A percentile compares a stretch with the other conserved stretches of the same genome.
Evolutionary conservation across 2,888 invertebrate species (phyloP).

Genomic region (Neoscelio sp.): DNA sequence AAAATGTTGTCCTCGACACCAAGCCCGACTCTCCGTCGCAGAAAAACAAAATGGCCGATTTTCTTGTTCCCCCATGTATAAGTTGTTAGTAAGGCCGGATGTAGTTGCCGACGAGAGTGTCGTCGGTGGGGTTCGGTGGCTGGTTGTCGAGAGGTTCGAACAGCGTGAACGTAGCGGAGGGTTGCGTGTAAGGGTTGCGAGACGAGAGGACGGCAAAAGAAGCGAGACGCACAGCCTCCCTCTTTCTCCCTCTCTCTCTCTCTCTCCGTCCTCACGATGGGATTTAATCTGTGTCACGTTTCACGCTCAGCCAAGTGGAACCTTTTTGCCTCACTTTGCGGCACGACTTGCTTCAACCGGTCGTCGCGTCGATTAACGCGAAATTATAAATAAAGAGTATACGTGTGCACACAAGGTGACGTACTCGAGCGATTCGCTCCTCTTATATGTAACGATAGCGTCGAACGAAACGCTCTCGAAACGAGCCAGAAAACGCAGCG

Average conservation of each 20-base stretch:
- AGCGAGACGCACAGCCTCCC: conserved; percentile 74
- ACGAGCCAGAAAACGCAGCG: conserved; percentile 51
- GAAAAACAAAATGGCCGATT: conserved; percentile 54
- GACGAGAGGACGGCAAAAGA: conserved; percentile 60
- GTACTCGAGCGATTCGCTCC: conserved; percentile 71
- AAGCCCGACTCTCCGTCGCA: not conserved
- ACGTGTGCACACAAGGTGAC: conserved; percentile 73
- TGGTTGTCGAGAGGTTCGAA: conserved; percentile 74
- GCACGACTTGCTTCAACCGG: conserved; percentile 82
- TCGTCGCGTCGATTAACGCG: conserved; percentile 84
- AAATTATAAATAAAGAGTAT: conserved; percentile 84
- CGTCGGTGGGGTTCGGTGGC: conserved; percentile 69
- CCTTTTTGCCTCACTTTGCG: conserved; percentile 83
- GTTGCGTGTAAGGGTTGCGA: conserved; percentile 60
- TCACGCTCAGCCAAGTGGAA: conserved; percentile 84
- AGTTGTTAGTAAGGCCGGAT: conserved; percentile 52
- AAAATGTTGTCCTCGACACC: not conserved
- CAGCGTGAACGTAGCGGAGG: conserved; percentile 64
- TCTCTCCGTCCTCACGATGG: conserved; percentile 80
- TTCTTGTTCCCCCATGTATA: conserved; percentile 35
- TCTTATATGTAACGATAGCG: conserved; percentile 58
- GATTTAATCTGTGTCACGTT: conserved; percentile 86
- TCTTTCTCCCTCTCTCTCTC: conserved; percentile 77
- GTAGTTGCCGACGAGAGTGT: conserved; percentile 56
- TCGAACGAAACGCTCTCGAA: conserved; percentile 62